Evolutionary conservation across 2,888 invertebrate genomes (phyloP).

Genomic region (Trissoscelio sp.): DNA sequence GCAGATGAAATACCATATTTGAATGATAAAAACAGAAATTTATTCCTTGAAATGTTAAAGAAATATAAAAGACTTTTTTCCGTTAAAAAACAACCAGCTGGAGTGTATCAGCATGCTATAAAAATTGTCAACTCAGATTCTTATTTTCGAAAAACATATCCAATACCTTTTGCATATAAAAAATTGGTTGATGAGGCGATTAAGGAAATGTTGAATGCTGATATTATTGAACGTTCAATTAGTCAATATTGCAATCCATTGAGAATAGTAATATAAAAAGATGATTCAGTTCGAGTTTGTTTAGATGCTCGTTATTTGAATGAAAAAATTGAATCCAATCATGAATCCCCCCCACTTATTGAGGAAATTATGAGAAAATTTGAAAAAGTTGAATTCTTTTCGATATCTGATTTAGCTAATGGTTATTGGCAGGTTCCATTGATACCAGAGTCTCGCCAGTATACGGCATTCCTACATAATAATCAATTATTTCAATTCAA

Average conservation of each 20-base stretch:
- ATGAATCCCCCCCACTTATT: slow-evolving; percentile 70
- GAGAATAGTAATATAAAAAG: slow-evolving; percentile 74
- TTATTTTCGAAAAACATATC: slow-evolving; percentile 70
- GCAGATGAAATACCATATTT: not conserved
- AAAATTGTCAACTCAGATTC: not conserved
- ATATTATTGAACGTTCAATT: slow-evolving; percentile 72
- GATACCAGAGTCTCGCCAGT: slow-evolving; percentile 43
- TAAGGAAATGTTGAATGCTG: slow-evolving; percentile 72
- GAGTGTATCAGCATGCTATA: slow-evolving; percentile 18
- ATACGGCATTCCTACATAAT: slow-evolving; percentile 62
- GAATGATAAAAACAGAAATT: not conserved
- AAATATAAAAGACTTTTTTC: slow-evolving; percentile 63
- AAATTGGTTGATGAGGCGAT: slow-evolving; percentile 55
- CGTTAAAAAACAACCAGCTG: slow-evolving; percentile 64
- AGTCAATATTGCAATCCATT: slow-evolving; percentile 75
- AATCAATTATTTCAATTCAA: slow-evolving; percentile 72
- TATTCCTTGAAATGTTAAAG: not conserved
- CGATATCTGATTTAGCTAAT: slow-evolving; percentile 68
- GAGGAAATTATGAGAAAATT: slow-evolving; percentile 65
- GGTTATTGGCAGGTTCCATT: slow-evolving; percentile 72
- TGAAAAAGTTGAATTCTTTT: slow-evolving; percentile 48
- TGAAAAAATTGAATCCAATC: slow-evolving; percentile 72
- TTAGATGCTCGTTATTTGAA: slow-evolving; percentile 76
- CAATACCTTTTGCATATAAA: slow-evolving; percentile 69
- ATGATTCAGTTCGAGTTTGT: slow-evolving; percentile 74